Evolutionary conservation across 2,888 invertebrate species (phyloP).

Genomic region (Pomacea canaliculata): DNA sequence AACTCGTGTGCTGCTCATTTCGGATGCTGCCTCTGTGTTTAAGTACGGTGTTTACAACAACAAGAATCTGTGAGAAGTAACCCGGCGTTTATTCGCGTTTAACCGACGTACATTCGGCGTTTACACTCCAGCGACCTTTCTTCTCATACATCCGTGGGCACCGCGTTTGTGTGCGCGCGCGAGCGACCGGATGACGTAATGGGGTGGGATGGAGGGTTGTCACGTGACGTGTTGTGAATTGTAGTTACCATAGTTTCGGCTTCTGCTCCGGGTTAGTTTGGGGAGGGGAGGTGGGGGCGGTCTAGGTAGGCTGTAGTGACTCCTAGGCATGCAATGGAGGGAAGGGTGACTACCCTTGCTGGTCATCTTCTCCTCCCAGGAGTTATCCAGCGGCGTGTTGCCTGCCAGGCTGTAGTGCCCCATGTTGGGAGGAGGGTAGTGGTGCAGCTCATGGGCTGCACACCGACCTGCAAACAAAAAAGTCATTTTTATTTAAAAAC

Average conservation of each 20-base stretch:
- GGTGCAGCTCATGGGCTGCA: neutral
- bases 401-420: conserved; percentile 14
- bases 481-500: too few relatives aligned
- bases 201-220: neutral
- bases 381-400: neutral
- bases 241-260: conserved; percentile 3
- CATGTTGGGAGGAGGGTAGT: neutral
- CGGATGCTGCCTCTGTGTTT: too few relatives aligned
- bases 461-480: conserved; percentile 5
- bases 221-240: neutral
- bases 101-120: too few relatives aligned
- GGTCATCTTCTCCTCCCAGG: conserved; percentile 1
- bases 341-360: conserved; percentile 13
- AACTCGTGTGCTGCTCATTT: too few relatives aligned
- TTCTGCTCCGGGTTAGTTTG: conserved; percentile 6
- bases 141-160: too few relatives aligned
- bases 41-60: too few relatives aligned
- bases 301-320: conserved; percentile 10
- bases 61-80: too few relatives aligned
- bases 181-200: too few relatives aligned
- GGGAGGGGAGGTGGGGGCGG: conserved; percentile 11
- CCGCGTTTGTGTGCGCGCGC: too few relatives aligned
- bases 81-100: too few relatives aligned
- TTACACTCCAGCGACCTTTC: too few relatives aligned
- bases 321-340: conserved; percentile 7